Evolutionary conservation across 2,888 invertebrate species (phyloP).

Genomic region (Aphrophora alni): DNA sequence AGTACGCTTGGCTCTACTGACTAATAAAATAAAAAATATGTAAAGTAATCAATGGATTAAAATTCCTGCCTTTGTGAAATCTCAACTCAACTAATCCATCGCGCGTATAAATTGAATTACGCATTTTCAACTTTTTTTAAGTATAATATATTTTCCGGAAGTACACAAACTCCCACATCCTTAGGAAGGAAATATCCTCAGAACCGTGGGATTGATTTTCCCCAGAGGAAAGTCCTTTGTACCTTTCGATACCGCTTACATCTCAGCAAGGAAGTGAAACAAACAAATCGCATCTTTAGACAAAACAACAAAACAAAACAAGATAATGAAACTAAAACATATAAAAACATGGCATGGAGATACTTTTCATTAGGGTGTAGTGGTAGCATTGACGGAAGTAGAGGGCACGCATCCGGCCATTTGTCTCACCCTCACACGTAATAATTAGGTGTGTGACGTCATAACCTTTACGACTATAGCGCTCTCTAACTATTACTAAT

Average conservation of each 20-base stretch:
- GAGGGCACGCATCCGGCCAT: neutral
- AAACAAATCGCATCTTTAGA: neutral
- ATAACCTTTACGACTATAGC: neutral
- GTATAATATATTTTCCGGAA: neutral
- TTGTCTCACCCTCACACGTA: neutral
- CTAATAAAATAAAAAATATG: too few relatives aligned
- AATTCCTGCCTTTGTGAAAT: too few relatives aligned
- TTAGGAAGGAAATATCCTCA: neutral
- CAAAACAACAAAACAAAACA: neutral
- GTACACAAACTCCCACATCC: neutral
- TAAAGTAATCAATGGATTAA: too few relatives aligned
- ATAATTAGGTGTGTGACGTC: conserved; percentile 2
- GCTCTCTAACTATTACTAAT: too few relatives aligned
- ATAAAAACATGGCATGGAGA: neutral
- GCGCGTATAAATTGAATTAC: too few relatives aligned
- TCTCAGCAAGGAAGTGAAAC: neutral
- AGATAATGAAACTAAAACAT: neutral
- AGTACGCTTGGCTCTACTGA: too few relatives aligned
- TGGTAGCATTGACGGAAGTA: conserved; percentile 9
- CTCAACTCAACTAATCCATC: too few relatives aligned
- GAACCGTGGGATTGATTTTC: neutral
- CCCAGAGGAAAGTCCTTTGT: neutral
- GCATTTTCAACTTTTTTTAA: too few relatives aligned
- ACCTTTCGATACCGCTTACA: too few relatives aligned
- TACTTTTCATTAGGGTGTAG: neutral